These are phyloP conservation scores for Drosophila lutescens DNA, from an alignment of 2,888 invertebrate genomes.

Conservation along the genomic window DNA sequence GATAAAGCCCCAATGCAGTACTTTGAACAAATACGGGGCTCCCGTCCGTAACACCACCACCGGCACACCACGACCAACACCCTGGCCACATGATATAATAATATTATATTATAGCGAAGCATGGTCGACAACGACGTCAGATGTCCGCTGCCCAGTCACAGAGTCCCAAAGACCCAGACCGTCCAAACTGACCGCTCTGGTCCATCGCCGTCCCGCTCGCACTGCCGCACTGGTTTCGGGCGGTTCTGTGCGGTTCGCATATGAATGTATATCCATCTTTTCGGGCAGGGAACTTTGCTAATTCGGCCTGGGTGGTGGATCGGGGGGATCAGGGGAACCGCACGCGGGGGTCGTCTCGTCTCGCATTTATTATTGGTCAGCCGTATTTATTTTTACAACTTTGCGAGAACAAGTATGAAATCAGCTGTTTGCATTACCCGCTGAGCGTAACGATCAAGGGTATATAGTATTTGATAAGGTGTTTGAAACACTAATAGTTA, in stretches of 20 bases:
- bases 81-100: slow-evolving; percentile 24
- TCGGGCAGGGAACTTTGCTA: slow-evolving; percentile 40
- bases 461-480: slow-evolving; percentile 23
- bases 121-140: slow-evolving; percentile 30
- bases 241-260: slow-evolving; percentile 31
- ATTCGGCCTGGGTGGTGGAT: slow-evolving; percentile 14
- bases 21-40: slow-evolving; percentile 64
- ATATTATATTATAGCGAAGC: slow-evolving; percentile 17
- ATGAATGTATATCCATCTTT: slow-evolving; percentile 29
- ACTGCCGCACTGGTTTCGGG: slow-evolving; percentile 39
- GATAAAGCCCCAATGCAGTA: slow-evolving; percentile 71
- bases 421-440: slow-evolving; percentile 30
- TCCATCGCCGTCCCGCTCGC: slow-evolving; percentile 17
- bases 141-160: slow-evolving; percentile 22
- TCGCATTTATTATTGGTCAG: slow-evolving; percentile 33
- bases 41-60: neutral
- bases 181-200: slow-evolving; percentile 19
- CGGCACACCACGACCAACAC: neutral
- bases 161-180: slow-evolving; percentile 22
- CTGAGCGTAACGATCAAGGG: slow-evolving; percentile 30
- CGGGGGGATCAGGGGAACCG: neutral
- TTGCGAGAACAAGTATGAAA: slow-evolving; percentile 30
- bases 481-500: slow-evolving; percentile 5
- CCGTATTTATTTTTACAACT: slow-evolving; percentile 37
- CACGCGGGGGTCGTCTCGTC: slow-evolving; percentile 17